Base-by-base conservation (phyloP, 1,140 invertebrate species). In the Drosophila pallidifrons region DNA sequence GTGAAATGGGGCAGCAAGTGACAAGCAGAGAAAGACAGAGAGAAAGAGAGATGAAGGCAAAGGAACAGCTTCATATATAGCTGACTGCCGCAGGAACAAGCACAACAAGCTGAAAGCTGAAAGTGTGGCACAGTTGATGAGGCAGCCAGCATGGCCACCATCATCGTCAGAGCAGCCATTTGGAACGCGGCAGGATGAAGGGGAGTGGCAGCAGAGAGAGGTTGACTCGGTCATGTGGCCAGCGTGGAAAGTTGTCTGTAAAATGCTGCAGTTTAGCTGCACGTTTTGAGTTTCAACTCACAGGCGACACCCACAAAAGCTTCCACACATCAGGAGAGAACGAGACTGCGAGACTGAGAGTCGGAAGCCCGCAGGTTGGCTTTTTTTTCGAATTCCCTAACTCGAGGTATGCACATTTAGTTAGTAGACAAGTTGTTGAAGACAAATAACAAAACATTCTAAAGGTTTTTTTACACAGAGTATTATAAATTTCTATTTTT, bases 231-330 rank as follows among this genome's bases (percentile, higher is more conserved):
- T 30, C 38, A 10, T 68, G 55, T 32, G 71, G 55, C 64, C 65
- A 68, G 41, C 41, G 58, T 25, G 72, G 58, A 54, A 64, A 63
- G 49, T 70, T 75, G 66, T 28, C 66, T 75, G 35, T 51, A 52
- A 75, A 75, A 75, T 68, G 79, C 64, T 59, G 71, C 79, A 68
- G 57, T 81, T 68, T 71, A 71, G 65, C 58, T 64, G 79, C 72
- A 87, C 76, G 82, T 86, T 86, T 86, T 79, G 67, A 87, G 75
- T 87, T 86, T 79, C 76, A 82, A 54, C 47, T 60, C 43, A 43
- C 45, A 61, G 43, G 43, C 58, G 66, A 70, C 66, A 63, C 54
- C 69, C 30, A 41, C 49, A 70, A 49, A 30, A 30, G 8, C 8
- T 35, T 15, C 6, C 49, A 28, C 59, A 49, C 13, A 25, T 58